Evolutionary conservation across 2,888 invertebrate species (phyloP).

Genomic region (Melanostoma mellinum): DNA sequence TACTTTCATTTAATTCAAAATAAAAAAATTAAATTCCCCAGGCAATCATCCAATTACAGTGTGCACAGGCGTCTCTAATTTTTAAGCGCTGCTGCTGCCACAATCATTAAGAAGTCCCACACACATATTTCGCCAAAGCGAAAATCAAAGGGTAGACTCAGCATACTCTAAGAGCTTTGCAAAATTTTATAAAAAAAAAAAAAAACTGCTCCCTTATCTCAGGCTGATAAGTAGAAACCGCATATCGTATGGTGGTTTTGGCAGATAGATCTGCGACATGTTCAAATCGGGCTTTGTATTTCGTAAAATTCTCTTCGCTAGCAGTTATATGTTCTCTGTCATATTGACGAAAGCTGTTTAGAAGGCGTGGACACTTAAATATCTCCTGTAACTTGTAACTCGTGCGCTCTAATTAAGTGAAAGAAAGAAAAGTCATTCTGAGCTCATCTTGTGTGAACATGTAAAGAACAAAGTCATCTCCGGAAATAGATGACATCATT

Average conservation of each 20-base stretch:
- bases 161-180: conserved; percentile 43
- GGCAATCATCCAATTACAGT: conserved; percentile 52
- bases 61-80: conserved; percentile 40
- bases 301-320: background rate
- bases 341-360: background rate
- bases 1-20: conserved; percentile 51
- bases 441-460: conserved; percentile 55
- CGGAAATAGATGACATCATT: conserved; percentile 71
- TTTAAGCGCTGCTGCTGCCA: conserved; percentile 39
- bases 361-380: conserved; percentile 3
- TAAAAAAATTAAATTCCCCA: conserved; percentile 13
- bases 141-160: conserved; percentile 3
- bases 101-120: conserved; percentile 37
- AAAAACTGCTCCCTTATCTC: conserved; percentile 57
- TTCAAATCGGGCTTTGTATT: conserved; percentile 5
- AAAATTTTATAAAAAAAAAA: conserved; percentile 5
- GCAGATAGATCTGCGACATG: conserved; percentile 13
- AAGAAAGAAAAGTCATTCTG: conserved; percentile 33
- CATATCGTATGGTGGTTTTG: conserved; percentile 33
- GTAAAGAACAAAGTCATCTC: conserved; percentile 41
- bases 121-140: conserved; percentile 7
- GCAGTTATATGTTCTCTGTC: background rate
- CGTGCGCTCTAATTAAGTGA: conserved; percentile 37
- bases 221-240: conserved; percentile 47
- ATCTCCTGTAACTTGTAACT: conserved; percentile 21